Evolutionary conservation across 2,797 vertebrate genomes (phyloP), one percentile per base, ranked within the genome.

Genomic region (Rhodeus uyekii): DNA sequence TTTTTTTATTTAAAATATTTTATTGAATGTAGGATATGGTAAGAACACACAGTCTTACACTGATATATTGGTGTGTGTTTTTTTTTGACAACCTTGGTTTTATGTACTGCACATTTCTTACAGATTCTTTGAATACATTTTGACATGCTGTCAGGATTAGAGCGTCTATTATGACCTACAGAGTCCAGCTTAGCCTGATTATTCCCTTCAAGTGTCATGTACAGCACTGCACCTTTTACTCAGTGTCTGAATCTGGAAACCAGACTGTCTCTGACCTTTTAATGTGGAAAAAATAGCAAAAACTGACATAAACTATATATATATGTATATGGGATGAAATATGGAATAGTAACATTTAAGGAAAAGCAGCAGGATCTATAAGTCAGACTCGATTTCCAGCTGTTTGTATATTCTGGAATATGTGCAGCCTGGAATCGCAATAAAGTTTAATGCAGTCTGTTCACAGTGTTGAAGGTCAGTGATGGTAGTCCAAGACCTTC

Each of bases 241-340:
- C 50, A 58, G 18, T 32, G 27, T 82, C 63, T 82, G 34, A 58
- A 76, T 58, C 48, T 24, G 73, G 69, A 80, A 82, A 16, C 72
- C 29, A 82, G 50, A 69, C 38, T 36, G 27, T 61, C 48, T 76
- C 27, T 82, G 73, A 82, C 61, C 50, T 82, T 82, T 82, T 8
- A 82, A 6, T 44, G 27, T 34, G 71, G 46, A 65, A 44, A 80
- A 76, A 68, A 82, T 46, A 0, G 32, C 46, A 44, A 63, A 63
- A 61, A 72, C 29, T 1, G 2, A 24, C 24, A 36, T 29, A 42
- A n/a, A n/a, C n/a, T n/a, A 46, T n/a, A 55, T 78, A 55, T 48
- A 19, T 50, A 50, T 29, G 61, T 18, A 13, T n/a, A n/a, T n/a
- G 22, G 42, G 32, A 50, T 22, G 55, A 64, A 64, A 29, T 65